Conservation (phyloP, 2,113 vertebrate species). For the Poeciliopsis occidentalis region DNA sequence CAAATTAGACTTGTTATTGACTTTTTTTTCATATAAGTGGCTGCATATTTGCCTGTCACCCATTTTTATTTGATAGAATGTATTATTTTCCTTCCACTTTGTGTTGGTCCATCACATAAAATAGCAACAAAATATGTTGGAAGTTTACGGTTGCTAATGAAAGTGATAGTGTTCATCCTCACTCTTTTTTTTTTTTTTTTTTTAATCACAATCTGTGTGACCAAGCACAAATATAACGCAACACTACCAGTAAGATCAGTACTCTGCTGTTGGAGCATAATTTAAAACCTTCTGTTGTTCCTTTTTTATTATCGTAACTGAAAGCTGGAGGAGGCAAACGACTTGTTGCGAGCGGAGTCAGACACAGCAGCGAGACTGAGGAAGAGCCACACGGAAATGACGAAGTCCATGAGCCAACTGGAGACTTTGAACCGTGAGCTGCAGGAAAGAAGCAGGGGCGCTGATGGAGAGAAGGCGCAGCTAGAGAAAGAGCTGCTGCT, state of each 20-base stretch:
- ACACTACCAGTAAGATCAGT: background rate
- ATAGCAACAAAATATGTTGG: too few relatives aligned
- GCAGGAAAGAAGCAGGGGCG: conserved; percentile 88
- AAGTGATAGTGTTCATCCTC: too few relatives aligned
- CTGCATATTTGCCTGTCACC: too few relatives aligned
- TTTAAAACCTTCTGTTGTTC: background rate
- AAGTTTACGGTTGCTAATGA: too few relatives aligned
- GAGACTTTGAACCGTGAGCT: conserved; percentile 92
- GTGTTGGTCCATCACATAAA: too few relatives aligned
- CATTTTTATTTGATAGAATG: too few relatives aligned
- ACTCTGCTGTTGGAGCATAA: background rate
- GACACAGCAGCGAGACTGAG: conserved; percentile 93
- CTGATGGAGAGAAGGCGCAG: conserved; percentile 82
- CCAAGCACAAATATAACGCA: background rate
- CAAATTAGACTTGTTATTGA: too few relatives aligned
- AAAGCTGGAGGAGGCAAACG: conserved; percentile 95
- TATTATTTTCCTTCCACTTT: too few relatives aligned
- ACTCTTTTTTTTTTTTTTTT: too few relatives aligned
- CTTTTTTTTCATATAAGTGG: too few relatives aligned
- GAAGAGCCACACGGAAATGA: conserved; percentile 94
- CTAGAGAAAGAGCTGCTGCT: conserved; percentile 92
- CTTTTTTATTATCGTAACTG: background rate
- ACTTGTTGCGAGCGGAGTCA: conserved; percentile 92
- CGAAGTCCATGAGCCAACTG: conserved; percentile 89
- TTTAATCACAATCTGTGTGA: background rate